Percentiles rank a stretch among this genome's conserved stretches.
phyloP scores from a whole-genome alignment of 2,888 invertebrate species.

The Spodoptera exigua region DNA sequence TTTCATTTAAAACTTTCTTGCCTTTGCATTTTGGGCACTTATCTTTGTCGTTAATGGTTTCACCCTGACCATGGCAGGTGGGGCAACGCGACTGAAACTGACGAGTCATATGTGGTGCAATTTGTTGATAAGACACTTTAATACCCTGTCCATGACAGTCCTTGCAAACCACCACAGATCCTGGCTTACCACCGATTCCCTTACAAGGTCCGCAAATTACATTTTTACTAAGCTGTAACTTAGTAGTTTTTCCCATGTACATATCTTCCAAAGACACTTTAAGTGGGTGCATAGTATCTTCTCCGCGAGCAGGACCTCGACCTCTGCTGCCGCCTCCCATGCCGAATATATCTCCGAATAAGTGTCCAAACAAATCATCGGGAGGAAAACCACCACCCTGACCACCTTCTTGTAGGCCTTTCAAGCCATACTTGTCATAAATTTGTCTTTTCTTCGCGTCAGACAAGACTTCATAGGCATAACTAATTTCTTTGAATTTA shows the following conservation, averaged over 20 bases:
- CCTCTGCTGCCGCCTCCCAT: conserved; percentile 89
- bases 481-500: conserved; percentile 98
- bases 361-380: conserved; percentile 92
- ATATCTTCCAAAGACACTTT: conserved; percentile 96
- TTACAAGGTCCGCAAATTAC: conserved; percentile 93
- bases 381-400: conserved; percentile 88
- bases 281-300: conserved; percentile 95
- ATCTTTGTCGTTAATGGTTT: conserved; percentile 94
- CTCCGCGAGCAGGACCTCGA: conserved; percentile 91
- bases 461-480: conserved; percentile 97
- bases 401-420: conserved; percentile 95
- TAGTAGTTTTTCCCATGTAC: conserved; percentile 96
- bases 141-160: conserved; percentile 94
- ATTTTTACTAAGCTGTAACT: conserved; percentile 94
- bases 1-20: conserved; percentile 94
- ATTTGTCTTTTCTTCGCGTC: conserved; percentile 95
- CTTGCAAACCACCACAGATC: conserved; percentile 91
- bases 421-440: conserved; percentile 96
- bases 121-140: conserved; percentile 92
- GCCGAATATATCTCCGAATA: conserved; percentile 90
- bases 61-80: conserved; percentile 92
- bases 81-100: conserved; percentile 90
- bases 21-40: conserved; percentile 95
- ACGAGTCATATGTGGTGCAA: conserved; percentile 91
- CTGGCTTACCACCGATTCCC: conserved; percentile 93